Base-by-base conservation (phyloP, 2,797 vertebrate genomes). In the Trichosurus vulpecula region DNA sequence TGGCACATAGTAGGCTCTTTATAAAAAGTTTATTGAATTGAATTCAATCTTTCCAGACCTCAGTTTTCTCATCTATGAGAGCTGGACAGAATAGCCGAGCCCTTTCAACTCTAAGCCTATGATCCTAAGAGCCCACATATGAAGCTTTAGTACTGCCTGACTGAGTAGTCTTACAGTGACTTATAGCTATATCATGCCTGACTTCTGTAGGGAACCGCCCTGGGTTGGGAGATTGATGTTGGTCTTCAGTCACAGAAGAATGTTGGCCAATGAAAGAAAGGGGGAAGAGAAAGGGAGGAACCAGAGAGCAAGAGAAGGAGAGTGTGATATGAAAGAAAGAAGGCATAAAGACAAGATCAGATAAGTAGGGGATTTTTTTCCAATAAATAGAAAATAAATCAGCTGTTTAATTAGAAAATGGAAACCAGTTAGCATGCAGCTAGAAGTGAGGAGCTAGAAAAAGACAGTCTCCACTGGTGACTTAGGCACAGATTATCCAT, bases 351-450 rank as follows among this genome's bases (percentile, higher is more conserved):
- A 54, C n/a, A 74, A 66, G 87, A 90, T 35, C n/a, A 95, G 95
- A 96, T 95, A 92, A 95, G 94, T 96, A n/a, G 87, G 31, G 47
- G 41, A 87, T 47, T 87, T 81, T 22, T 47, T 31, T 5, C 41
- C 41, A 87, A 87, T 87, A 87, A 87, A 51, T 47, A 51, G 41
- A 96, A 97, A 96, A n/a, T 9, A 14, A 97, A 61, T 96, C 96
- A 96, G 94, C 95, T 90, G 81, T 94, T 13, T 96, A 97, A 97
- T 95, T 97, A 97, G 92, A 89, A 96, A 97, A 97, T 56, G 61
- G 66, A 91, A 81, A 74, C 4, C 97, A 96, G 95, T 56, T 96
- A 54, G 4, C 56, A 6, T 13, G 30, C 87, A 93, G n/a, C 25
- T 53, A 1, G 16, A 92, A 90, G 41, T 9, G 0, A 95, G 92